These are phyloP conservation scores for Polymixis lichenea DNA, from an alignment of 2,888 invertebrate species.

Conservation along the genomic window DNA sequence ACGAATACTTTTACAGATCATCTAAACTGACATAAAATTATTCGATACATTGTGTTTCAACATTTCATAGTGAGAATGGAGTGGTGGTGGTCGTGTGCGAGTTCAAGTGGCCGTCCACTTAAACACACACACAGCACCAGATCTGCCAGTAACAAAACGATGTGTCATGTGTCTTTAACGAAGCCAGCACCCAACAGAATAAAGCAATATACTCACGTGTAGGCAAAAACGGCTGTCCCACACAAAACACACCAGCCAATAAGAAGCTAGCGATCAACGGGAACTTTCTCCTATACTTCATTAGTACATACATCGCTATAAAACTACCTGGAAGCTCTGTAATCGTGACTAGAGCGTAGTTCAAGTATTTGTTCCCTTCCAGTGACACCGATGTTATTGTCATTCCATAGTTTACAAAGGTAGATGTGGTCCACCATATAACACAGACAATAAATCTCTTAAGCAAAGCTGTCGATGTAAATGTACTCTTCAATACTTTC, in stretches of 20 bases:
- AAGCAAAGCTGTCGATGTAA: conserved; percentile 77
- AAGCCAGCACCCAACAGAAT: not conserved
- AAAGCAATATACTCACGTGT: conserved; percentile 80
- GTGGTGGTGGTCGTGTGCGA: no score
- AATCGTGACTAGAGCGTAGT: conserved; percentile 91
- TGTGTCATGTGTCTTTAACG: no score
- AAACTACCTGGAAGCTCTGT: conserved; percentile 91
- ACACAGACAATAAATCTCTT: conserved; percentile 82
- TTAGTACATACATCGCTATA: conserved; percentile 88
- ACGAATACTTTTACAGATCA: no score
- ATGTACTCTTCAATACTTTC: conserved; percentile 77
- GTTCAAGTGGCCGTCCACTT: no score
- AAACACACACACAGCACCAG: no score
- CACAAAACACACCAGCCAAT: conserved; percentile 90
- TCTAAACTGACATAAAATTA: no score
- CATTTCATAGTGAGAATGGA: no score
- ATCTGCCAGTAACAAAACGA: no score
- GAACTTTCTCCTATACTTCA: conserved; percentile 89
- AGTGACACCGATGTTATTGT: conserved; percentile 94
- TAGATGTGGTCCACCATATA: conserved; percentile 91
- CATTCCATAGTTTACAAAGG: conserved; percentile 94
- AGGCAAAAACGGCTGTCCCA: conserved; percentile 91
- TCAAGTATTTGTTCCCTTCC: conserved; percentile 94
- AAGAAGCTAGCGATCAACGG: conserved; percentile 90
- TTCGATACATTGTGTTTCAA: no score